Percentiles rank a stretch among this genome's conserved stretches.
phyloP scores from a whole-genome alignment of 2,113 vertebrate species.

The Albula goreensis region DNA sequence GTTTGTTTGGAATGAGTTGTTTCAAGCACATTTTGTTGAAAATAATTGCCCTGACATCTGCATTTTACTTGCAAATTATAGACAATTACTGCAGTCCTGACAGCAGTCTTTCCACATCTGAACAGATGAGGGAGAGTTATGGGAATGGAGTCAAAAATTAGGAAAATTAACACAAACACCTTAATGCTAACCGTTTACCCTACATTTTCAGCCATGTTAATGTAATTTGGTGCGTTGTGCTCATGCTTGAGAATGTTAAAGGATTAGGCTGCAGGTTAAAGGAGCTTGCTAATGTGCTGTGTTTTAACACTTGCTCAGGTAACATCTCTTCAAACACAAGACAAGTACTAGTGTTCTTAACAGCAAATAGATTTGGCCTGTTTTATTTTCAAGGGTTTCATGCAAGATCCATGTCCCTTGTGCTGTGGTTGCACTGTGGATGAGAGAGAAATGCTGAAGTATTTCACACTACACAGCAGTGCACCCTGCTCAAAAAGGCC shows the following conservation, averaged over 20 bases:
- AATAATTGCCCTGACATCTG: neutral
- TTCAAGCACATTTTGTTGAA: neutral
- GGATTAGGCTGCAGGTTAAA: neutral
- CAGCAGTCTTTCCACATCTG: neutral
- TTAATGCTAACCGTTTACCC: neutral
- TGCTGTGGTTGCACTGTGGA: neutral
- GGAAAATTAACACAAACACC: neutral
- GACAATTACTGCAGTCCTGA: neutral
- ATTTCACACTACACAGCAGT: neutral
- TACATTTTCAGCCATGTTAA: neutral
- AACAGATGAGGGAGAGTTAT: neutral
- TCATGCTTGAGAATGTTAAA: neutral
- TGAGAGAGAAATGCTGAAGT: neutral
- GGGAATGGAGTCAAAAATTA: neutral
- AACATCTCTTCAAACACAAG: neutral
- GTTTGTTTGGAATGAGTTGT: neutral
- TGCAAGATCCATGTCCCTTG: neutral
- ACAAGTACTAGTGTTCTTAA: neutral
- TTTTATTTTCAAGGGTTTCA: neutral
- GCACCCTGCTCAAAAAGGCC: no score
- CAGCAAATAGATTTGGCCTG: neutral
- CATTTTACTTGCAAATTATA: neutral
- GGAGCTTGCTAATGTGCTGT: neutral
- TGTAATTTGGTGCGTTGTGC: neutral
- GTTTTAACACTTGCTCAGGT: neutral